phyloP scores from a whole-genome alignment of 2,113 vertebrate genomes.

The Microtus richardsoni region DNA sequence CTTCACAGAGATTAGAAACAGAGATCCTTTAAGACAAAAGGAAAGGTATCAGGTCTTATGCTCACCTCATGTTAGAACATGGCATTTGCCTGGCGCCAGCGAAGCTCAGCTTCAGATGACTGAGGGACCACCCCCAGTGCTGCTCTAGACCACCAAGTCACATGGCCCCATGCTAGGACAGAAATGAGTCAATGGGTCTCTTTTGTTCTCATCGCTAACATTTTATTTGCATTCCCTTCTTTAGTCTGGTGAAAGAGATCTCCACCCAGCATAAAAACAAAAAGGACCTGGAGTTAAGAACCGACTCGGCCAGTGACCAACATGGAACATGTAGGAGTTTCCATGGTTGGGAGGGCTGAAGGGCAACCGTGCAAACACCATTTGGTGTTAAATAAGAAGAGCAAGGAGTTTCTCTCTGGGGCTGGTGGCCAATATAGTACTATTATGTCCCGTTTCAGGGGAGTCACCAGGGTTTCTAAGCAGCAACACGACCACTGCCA shows the following conservation, averaged over 20 bases:
- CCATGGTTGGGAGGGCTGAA: neutral
- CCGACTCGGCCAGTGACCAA: neutral
- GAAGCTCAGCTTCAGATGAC: neutral
- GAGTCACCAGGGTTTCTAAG: neutral
- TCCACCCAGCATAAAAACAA: neutral
- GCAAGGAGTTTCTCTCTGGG: neutral
- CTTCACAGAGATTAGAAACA: neutral
- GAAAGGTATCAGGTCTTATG: neutral
- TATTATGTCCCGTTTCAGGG: too few species aligned
- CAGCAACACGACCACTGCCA: neutral
- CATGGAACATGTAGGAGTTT: neutral
- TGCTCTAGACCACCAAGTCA: too few species aligned
- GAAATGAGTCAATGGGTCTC: neutral
- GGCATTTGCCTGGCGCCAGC: neutral
- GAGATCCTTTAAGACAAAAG: neutral
- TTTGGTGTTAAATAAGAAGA: neutral
- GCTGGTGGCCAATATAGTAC: neutral
- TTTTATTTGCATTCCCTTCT: neutral
- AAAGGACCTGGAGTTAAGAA: neutral
- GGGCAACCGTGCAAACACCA: neutral
- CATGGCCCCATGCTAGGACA: neutral
- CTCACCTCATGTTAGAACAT: neutral
- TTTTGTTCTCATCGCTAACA: neutral
- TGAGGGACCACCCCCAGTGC: neutral
- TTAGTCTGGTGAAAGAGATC: neutral